Conservation (phyloP, 2,113 vertebrate genomes). For the Hassar affinis region DNA sequence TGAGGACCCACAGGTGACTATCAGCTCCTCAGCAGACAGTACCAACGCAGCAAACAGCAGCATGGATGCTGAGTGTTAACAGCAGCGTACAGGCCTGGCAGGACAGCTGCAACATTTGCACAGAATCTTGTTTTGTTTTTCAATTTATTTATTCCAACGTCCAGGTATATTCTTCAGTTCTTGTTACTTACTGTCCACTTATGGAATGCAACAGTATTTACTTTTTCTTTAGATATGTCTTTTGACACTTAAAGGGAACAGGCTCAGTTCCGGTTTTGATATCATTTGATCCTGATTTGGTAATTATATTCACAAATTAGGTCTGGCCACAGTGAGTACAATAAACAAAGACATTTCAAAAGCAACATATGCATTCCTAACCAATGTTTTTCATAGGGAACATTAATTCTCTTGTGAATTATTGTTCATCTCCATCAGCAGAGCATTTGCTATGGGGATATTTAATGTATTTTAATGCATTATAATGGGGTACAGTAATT, state of each 20-base stretch:
- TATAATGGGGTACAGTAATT: neutral
- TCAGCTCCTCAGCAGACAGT: constrained; percentile 41
- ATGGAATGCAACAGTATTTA: constrained; percentile 49
- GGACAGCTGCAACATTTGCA: constrained; percentile 65
- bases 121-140: constrained; percentile 53
- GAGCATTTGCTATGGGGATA: neutral
- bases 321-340: neutral
- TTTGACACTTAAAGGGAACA: neutral
- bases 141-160: constrained; percentile 49
- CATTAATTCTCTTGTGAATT: neutral
- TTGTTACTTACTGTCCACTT: constrained; percentile 53
- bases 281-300: neutral
- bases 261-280: constrained; percentile 2
- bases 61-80: constrained; percentile 65
- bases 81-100: constrained; percentile 32
- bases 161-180: constrained; percentile 44
- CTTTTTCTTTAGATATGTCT: neutral
- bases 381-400: neutral
- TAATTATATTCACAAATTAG: neutral
- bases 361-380: constrained; percentile 1
- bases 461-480: neutral
- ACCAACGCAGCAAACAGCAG: constrained; percentile 50
- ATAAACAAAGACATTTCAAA: neutral
- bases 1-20: constrained; percentile 31
- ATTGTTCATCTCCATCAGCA: neutral